Evolutionary conservation across 2,113 vertebrate genomes (phyloP), one percentile per base, ranked within the genome.

Genomic region (Odocoileus virginianus): DNA sequence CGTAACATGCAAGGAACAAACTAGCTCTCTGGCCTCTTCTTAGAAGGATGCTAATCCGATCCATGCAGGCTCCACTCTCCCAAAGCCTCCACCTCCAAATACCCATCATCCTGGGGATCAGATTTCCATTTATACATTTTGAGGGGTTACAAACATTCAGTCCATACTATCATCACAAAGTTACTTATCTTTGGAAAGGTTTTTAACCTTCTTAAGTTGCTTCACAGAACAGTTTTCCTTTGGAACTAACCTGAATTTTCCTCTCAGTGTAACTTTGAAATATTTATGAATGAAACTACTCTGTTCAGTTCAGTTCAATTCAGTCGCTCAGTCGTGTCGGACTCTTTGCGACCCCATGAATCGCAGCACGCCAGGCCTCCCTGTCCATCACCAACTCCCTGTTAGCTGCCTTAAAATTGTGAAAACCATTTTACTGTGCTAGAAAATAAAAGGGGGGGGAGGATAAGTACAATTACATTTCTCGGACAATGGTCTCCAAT

Each of bases 171-270:
- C 50, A 90, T 97, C 55, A 74, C 67, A 94, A 96, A 97, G 52
- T 87, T 95, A 91, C 33, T 96, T 47, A 0, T 95, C 93, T 97
- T 98, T 94, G 58, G 92, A 96, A 96, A 81, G 43, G 17, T 60
- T 96, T 98, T 60, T 89, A 89, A 96, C 50, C 82, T 61, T 87
- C 50, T 50, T 90, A 94, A 97, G 5, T 76, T 97, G 76, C 52
- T 97, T 97, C 82, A 93, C n/a, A 76, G 61, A 50, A 21, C 7
- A 76, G 28, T 67, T 82, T 85, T 94, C 13, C 19, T 88, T 88
- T 60, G 47, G 17, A 93, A 92, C 11, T 83, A 83, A 89, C 21
- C 36, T 79, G 16, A 64, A 28, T 36, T 94, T 97, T 71, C 4
- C 3, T 88, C 2, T 91, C 40, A 61, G 19, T 76, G 21, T 57